phyloP scores from a whole-genome alignment of 2,113 vertebrate genomes.

The Narcine bancroftii region DNA sequence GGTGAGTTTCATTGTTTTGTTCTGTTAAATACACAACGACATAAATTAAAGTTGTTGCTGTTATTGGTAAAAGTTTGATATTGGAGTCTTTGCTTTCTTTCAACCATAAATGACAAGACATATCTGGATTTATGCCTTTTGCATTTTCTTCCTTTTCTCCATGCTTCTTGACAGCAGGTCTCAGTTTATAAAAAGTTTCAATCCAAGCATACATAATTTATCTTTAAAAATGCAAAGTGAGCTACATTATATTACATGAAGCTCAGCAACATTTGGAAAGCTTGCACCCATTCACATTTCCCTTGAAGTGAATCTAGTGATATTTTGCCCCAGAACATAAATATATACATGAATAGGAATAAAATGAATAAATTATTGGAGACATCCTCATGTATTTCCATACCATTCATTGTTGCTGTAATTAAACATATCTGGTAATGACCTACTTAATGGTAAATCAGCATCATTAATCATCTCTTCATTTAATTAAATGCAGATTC shows the following conservation, averaged over 20 bases:
- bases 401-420: slow-evolving; percentile 34
- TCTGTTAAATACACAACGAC: background rate
- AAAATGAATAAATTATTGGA: slow-evolving; percentile 18
- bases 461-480: slow-evolving; percentile 34
- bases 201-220: background rate
- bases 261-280: background rate
- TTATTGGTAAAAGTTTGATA: background rate
- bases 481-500: slow-evolving; percentile 38
- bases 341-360: slow-evolving; percentile 26
- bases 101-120: background rate
- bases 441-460: slow-evolving; percentile 36
- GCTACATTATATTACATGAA: background rate
- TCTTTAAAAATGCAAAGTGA: background rate
- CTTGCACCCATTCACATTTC: background rate
- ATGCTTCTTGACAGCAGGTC: background rate
- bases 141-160: background rate
- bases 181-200: background rate
- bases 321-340: background rate
- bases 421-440: slow-evolving; percentile 37
- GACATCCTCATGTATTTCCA: background rate
- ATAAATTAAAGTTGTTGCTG: background rate
- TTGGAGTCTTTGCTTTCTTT: background rate
- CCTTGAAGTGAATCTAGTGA: background rate
- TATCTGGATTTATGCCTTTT: background rate
- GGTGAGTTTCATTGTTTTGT: background rate